Evolutionary conservation across 1,140 invertebrate genomes (phyloP), one percentile per base, ranked within the genome.

Genomic region (Drosophila paulistorum): DNA sequence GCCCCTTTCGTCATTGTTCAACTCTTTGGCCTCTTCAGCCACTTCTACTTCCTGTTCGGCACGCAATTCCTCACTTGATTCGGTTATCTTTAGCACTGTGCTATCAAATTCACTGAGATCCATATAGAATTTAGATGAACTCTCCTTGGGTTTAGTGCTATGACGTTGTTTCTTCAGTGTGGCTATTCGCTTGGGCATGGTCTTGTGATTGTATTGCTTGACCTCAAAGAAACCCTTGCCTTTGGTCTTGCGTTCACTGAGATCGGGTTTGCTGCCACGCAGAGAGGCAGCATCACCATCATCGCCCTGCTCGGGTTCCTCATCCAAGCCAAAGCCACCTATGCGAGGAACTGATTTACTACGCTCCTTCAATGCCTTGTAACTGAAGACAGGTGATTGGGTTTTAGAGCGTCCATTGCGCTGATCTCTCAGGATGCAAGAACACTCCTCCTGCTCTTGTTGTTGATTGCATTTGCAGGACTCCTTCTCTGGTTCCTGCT

Each of bases 161-260:
- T 93, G 93, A 73, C 94, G 93, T 63, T 94, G 94, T 85, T 95
- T 95, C 79, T 95, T 95, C 35, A 95, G 86, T 75, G 94, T 95
- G 4, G 94, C 93, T 62, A 95, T 95, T 81, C 94, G 94, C 90
- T 95, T 95, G 85, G 94, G 94, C 91, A 95, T 93, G 14, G 94
- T 94, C 93, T 95, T 95, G 42, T 93, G 92, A 70, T 94, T 95
- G 79, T 94, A 95, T 92, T 94, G 94, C 83, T 93, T 93, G 35
- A 94, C 92, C 91, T 94, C 94, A 65, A 93, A 73, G 61, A 89
- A 90, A 48, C 90, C 90, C 45, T 74, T 84, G 20, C 62, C 77
- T 72, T 91, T 91, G 45, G 37, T 51, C 48, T 91, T 90, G 55
- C 90, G 90, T 41, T 90, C 79, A 54, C 79, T 82, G 7, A 91